Conservation (phyloP, 2,888 invertebrate genomes). For the Trichacis sp. region DNA sequence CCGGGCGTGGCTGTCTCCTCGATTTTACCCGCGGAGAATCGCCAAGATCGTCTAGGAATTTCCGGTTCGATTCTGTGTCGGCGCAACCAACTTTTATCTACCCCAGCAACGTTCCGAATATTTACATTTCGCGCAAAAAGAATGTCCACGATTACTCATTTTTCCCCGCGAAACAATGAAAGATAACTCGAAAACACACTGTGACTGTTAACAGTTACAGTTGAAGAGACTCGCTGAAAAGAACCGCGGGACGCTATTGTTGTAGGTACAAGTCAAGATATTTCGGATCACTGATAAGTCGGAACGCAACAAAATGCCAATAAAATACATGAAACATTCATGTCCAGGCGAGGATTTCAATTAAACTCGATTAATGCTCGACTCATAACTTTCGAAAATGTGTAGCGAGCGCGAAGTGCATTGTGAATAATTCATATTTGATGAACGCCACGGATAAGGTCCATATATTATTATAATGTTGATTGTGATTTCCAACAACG, state of each 20-base stretch:
- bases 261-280: conserved; percentile 11
- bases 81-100: neutral
- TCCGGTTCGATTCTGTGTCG: conserved; percentile 17
- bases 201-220: neutral
- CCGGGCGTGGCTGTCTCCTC: conserved; percentile 58
- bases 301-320: neutral
- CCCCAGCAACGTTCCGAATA: neutral
- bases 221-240: neutral
- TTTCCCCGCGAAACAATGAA: neutral
- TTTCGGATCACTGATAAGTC: neutral
- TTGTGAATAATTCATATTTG: conserved; percentile 64
- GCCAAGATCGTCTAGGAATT: conserved; percentile 28
- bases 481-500: conserved; percentile 24
- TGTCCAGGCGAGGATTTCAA: neutral
- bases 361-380: neutral
- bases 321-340: neutral
- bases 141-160: neutral
- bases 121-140: too few relatives aligned
- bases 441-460: conserved; percentile 56
- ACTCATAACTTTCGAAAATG: conserved; percentile 3
- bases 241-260: conserved; percentile 7
- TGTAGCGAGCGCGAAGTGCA: neutral
- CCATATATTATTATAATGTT: conserved; percentile 37
- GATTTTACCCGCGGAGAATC: conserved; percentile 33
- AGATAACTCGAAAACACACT: neutral